Base-by-base conservation (phyloP, 2,797 vertebrate genomes). In the Leptoclinus maculatus region DNA sequence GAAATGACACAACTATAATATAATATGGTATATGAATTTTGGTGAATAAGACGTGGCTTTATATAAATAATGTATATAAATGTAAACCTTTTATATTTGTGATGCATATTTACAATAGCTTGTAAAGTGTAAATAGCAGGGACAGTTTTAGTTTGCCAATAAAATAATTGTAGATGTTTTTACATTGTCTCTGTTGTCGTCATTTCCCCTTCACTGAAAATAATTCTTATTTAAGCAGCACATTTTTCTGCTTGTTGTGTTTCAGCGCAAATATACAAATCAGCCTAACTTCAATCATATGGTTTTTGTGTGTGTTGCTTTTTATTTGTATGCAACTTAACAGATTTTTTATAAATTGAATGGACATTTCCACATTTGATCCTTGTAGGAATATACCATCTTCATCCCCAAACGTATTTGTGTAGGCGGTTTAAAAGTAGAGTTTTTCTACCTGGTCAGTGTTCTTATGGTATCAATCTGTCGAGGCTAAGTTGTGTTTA, bases 81-180 rank as follows among this genome's bases (percentile, higher is more conserved):
- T 91, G 90, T 93, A 90, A 93, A 91, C 89, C 74, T 90, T 94
- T 93, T 93, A 79, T 94, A 95, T 94, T 90, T 93, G 84, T 94
- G 88, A 91, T 91, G 91, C 91, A 84, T 92, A 94, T 94, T 92
- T 91, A 87, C 89, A 83, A 75, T 87, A 94, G 93, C 84, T 90
- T 95, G 91, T 94, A 94, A 93, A 94, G 90, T 96, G 95, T 96
- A 96, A 94, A 96, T 96, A 96, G 92, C 87, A 88, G 83, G 91
- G 89, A 88, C 87, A 86, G 87, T 90, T 94, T 94, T 94, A 95
- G 93, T 94, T 94, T 94, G 92, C 80, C 91, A 96, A 94, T 95
- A 94, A 96, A 93, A 91, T 90, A 91, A 94, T 91, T 94, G 74
- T 92, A 94, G 88, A 93, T 87, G 89, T 95, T 95, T 95, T 91